Evolutionary conservation across 1,140 invertebrate species (phyloP).

Genomic region (Hermatobates lingyangjiaoensis): DNA sequence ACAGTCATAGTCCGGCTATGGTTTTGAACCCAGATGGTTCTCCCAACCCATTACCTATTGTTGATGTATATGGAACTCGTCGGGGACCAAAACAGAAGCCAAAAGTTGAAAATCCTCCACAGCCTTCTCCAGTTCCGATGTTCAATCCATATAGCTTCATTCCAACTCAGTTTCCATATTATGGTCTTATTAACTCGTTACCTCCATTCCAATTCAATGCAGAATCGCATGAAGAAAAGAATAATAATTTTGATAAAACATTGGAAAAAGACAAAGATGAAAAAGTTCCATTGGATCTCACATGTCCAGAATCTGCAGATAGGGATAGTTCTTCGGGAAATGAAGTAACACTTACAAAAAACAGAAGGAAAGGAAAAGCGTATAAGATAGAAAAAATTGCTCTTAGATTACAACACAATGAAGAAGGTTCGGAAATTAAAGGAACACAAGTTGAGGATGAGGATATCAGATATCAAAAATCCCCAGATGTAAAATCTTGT

Average conservation of each 20-base stretch:
- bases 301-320: conserved; percentile 8
- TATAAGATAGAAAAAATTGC: conserved; percentile 36
- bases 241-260: conserved; percentile 11
- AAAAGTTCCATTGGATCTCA: conserved; percentile 17
- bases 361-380: conserved; percentile 57
- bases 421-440: too few relatives aligned
- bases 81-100: conserved; percentile 60
- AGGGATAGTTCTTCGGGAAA: background rate
- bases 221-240: conserved; percentile 8
- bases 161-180: conserved; percentile 15
- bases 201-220: conserved; percentile 5
- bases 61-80: conserved; percentile 75
- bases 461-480: conserved; percentile 12
- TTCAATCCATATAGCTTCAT: conserved; percentile 13
- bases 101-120: background rate
- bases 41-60: conserved; percentile 65
- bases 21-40: conserved; percentile 74
- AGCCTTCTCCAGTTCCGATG: conserved; percentile 2
- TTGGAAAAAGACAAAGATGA: conserved; percentile 3
- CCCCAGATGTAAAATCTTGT: background rate
- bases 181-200: conserved; percentile 13
- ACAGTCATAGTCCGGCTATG: conserved; percentile 70
- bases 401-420: conserved; percentile 11
- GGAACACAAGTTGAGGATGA: conserved; percentile 26
- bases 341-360: conserved; percentile 30